These are phyloP conservation scores for Dasysyrphus albostriatus DNA, from an alignment of 2,888 invertebrate genomes.

Conservation along the genomic window DNA sequence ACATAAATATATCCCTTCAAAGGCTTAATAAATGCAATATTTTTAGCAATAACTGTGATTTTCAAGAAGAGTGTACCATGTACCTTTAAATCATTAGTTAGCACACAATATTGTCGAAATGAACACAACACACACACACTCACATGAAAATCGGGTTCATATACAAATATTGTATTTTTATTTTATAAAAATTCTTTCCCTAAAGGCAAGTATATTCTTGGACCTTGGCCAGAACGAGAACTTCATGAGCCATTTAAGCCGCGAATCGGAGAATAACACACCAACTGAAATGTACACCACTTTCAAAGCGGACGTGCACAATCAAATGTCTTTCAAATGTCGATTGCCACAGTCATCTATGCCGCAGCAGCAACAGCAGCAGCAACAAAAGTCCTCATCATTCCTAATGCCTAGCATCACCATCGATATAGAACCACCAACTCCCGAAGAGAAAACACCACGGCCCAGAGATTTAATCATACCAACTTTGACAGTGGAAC, in stretches of 20 bases:
- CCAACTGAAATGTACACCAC: slow-evolving; percentile 78
- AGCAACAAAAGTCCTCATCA: slow-evolving; percentile 16
- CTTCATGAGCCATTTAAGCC: slow-evolving; percentile 65
- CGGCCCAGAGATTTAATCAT: slow-evolving; percentile 86
- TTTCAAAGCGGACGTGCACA: slow-evolving; percentile 77
- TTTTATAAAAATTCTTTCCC: slow-evolving; percentile 50
- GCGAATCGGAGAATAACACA: slow-evolving; percentile 77
- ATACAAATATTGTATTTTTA: slow-evolving; percentile 55
- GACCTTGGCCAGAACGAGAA: slow-evolving; percentile 70
- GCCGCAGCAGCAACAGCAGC: slow-evolving; percentile 37
- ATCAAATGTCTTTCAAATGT: slow-evolving; percentile 62
- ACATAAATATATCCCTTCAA: neutral
- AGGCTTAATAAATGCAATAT: neutral
- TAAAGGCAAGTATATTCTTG: slow-evolving; percentile 74
- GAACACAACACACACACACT: slow-evolving; percentile 40
- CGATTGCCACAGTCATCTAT: slow-evolving; percentile 61
- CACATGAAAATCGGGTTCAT: slow-evolving; percentile 39
- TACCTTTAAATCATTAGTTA: neutral
- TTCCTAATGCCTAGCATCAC: slow-evolving; percentile 77
- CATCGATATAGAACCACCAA: slow-evolving; percentile 80
- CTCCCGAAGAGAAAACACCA: slow-evolving; percentile 79
- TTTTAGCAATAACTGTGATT: slow-evolving; percentile 23
- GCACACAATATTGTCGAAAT: neutral
- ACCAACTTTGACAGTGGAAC: slow-evolving; percentile 88
- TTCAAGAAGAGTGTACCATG: slow-evolving; percentile 19